Evolutionary conservation across 2,797 vertebrate genomes (phyloP), one percentile per base, ranked within the genome.

Genomic region (Pipistrellus nathusii): DNA sequence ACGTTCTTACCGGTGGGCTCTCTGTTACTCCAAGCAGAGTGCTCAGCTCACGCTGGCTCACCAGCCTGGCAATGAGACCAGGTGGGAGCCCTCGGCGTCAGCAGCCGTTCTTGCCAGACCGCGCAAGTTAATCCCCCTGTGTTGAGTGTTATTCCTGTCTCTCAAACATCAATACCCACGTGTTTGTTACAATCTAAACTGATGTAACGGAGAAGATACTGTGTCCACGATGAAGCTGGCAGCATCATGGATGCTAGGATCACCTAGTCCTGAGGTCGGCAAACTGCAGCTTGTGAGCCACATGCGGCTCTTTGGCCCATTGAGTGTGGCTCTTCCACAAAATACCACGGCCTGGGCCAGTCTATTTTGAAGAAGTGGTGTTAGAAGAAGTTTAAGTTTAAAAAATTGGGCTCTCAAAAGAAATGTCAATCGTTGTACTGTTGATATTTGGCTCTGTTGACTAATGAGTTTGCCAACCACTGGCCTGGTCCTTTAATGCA

Each of bases 171-270:
- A 76, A 94, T 78, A 13, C 48, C 15, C 44, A 23, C 76, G 69
- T 95, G 89, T 96, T 94, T 80, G 57, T 59, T 41, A 53, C 11
- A 44, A 27, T 83, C 64, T 76, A 77, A 32, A 8, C 66, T 8
- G 53, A 78, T 71, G 88, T 91, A 57, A 8, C 3, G 14, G 69
- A 23, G 83, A 17, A 75, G 85, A 77, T 25, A 68, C 14, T 0
- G 1, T 41, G 10, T 77, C 69, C 30, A 0, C 6, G 30, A 13
- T 0, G 57, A 62, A 62, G 35, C 80, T 25, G 75, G 83, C 59
- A 64, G 66, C 64, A 8, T 6, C 13, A 0, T 1, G 0, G 0
- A 15, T 3, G 11, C 30, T 92, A 71, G 51, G 53, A 23, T 46
- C 73, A 7, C 75, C 62, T 6, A 9, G 44, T 51, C 83, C 8